phyloP scores from a whole-genome alignment of 2,113 vertebrate genomes.

The Crypturellus undulatus region DNA sequence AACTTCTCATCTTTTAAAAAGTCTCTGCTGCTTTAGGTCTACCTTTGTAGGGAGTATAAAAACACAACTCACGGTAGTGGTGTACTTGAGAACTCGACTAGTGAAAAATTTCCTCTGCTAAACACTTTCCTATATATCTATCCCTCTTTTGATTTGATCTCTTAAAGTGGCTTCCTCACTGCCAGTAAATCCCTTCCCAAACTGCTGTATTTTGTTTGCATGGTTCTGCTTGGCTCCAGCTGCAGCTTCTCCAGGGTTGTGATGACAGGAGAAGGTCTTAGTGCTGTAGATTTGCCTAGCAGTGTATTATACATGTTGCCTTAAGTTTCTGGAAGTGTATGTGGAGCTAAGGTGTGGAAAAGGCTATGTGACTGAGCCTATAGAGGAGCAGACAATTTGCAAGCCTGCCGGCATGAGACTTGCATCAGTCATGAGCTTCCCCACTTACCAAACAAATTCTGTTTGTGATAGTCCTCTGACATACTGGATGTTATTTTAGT shows the following conservation, averaged over 20 bases:
- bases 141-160: background rate
- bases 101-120: background rate
- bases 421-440: background rate
- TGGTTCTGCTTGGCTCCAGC: background rate
- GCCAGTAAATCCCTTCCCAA: background rate
- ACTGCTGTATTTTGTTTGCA: background rate
- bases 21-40: background rate
- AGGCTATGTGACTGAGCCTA: background rate
- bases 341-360: background rate
- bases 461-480: background rate
- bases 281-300: background rate
- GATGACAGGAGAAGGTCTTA: background rate
- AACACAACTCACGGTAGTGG: background rate
- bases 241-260: background rate
- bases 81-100: background rate
- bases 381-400: background rate
- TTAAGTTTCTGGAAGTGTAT: background rate
- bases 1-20: conserved; percentile 14
- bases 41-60: background rate
- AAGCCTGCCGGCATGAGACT: background rate
- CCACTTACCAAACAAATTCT: background rate
- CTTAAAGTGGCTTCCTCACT: background rate
- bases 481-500: background rate
- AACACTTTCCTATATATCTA: background rate
- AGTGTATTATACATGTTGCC: background rate